Conservation (phyloP, 2,113 vertebrate species). For the Boleophthalmus pectinirostris region DNA sequence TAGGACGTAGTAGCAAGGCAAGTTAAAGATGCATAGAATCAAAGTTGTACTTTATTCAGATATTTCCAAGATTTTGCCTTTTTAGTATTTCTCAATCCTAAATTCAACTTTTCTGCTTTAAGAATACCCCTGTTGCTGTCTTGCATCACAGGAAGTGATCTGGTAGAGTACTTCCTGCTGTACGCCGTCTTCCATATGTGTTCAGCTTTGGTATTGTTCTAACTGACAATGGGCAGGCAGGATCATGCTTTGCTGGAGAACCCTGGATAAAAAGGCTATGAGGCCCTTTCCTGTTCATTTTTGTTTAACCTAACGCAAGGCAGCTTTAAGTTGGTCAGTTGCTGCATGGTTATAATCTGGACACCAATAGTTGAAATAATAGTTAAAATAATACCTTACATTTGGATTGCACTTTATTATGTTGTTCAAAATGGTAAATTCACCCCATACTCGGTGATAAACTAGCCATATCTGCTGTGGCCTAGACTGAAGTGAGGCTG, state of each 20-base stretch:
- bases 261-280: conserved; percentile 10
- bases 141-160: conserved; percentile 61
- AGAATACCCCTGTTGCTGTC: conserved; percentile 21
- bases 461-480: not conserved
- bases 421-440: not conserved
- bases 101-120: not conserved
- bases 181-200: conserved; percentile 27
- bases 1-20: not conserved
- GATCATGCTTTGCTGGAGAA: conserved; percentile 40
- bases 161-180: conserved; percentile 66
- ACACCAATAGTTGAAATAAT: not conserved
- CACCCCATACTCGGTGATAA: not conserved
- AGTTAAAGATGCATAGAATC: not conserved
- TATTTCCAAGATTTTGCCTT: not conserved
- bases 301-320: not conserved
- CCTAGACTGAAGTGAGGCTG: not conserved
- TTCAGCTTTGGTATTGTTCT: conserved; percentile 57
- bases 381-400: not conserved
- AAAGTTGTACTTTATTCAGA: no score
- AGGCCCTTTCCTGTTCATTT: conserved; percentile 29
- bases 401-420: not conserved
- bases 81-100: not conserved
- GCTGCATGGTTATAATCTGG: not conserved
- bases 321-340: not conserved
- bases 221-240: conserved; percentile 46